phyloP scores from a whole-genome alignment of 2,888 invertebrate species.

The Tenthredo distinguenda region DNA sequence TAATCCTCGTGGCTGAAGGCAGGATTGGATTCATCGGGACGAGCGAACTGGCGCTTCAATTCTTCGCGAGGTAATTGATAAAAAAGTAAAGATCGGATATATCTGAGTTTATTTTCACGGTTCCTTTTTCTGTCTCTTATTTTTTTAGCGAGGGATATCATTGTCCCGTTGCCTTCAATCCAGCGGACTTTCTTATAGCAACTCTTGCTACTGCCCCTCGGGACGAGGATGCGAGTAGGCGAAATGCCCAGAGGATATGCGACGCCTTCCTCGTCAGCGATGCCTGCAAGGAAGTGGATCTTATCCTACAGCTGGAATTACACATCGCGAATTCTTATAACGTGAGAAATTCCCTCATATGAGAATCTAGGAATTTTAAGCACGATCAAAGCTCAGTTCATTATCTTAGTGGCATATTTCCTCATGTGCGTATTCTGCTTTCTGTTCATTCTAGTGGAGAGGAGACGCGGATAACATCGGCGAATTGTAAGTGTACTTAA shows the following conservation, averaged over 20 bases:
- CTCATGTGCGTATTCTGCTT: neutral
- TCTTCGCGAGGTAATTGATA: slow-evolving; percentile 84
- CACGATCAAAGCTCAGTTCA: neutral
- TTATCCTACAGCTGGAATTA: slow-evolving; percentile 86
- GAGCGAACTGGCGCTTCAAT: slow-evolving; percentile 82
- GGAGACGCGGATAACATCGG: slow-evolving; percentile 54
- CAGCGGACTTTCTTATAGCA: slow-evolving; percentile 94
- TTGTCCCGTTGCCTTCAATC: slow-evolving; percentile 92
- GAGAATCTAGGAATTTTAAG: neutral
- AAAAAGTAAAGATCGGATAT: neutral
- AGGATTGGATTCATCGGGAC: slow-evolving; percentile 91
- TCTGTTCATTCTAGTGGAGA: slow-evolving; percentile 59
- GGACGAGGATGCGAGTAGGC: slow-evolving; percentile 86
- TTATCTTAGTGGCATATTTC: neutral
- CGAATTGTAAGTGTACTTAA: slow-evolving; percentile 62
- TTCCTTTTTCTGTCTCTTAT: slow-evolving; percentile 40
- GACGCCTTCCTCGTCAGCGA: slow-evolving; percentile 90
- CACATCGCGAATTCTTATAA: slow-evolving; percentile 82
- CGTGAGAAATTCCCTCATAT: slow-evolving; percentile 70
- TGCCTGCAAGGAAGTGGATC: slow-evolving; percentile 87
- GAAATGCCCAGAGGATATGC: slow-evolving; percentile 86
- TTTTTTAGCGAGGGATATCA: slow-evolving; percentile 84
- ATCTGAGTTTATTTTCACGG: neutral
- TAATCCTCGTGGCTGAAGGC: slow-evolving; percentile 92
- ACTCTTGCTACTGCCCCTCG: slow-evolving; percentile 90